A percentile compares a stretch with the other conserved stretches of the same genome.
phyloP scores from a whole-genome alignment of 2,113 vertebrate genomes.

The Hystrix brachyura region DNA sequence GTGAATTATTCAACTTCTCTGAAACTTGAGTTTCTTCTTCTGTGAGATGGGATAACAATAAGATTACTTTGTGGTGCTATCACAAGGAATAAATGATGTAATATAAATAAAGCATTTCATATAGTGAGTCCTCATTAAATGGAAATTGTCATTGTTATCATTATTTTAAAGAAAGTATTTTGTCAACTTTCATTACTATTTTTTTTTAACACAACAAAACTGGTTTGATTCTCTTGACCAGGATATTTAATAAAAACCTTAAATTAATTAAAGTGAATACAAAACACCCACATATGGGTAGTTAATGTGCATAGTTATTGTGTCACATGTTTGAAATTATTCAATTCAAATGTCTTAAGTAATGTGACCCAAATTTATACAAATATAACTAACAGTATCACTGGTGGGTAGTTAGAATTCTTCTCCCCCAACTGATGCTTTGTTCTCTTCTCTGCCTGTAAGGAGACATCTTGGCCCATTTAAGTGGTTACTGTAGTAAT shows the following conservation, averaged over 20 bases:
- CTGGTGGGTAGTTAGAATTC: constrained; percentile 44
- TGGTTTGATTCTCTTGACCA: constrained; percentile 43
- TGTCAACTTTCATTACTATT: constrained; percentile 5
- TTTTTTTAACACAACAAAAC: constrained; percentile 11
- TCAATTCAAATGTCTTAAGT: constrained; percentile 53
- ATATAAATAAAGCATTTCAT: background rate
- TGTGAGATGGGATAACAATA: background rate
- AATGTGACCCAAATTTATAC: constrained; percentile 45
- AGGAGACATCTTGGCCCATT: constrained; percentile 71
- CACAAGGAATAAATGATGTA: background rate
- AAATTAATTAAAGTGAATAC: background rate
- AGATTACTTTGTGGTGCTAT: background rate
- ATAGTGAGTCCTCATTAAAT: background rate
- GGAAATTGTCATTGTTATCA: background rate
- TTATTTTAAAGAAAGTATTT: constrained; percentile 3
- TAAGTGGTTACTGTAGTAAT: constrained; percentile 84
- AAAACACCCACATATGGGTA: constrained; percentile 26
- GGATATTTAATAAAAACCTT: constrained; percentile 25
- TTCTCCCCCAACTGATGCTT: constrained; percentile 12
- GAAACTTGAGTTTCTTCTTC: background rate
- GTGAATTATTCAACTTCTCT: background rate
- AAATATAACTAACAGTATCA: constrained; percentile 45
- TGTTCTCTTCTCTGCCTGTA: constrained; percentile 71
- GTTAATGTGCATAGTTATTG: constrained; percentile 16
- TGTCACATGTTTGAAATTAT: constrained; percentile 49